Conservation (phyloP, 2,888 invertebrate species). For the Panzeria rudis region DNA sequence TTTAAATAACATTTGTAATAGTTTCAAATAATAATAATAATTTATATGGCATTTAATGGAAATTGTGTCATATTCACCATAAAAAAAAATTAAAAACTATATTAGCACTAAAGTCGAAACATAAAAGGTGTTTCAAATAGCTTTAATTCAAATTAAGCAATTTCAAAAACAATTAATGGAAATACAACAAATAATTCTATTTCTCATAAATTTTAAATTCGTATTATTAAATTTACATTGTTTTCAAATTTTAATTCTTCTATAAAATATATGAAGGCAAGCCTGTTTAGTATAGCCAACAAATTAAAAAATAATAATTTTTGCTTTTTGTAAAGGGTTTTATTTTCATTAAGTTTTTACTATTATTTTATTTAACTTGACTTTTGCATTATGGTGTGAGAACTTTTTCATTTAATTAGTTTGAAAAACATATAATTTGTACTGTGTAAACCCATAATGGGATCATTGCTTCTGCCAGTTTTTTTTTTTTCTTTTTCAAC, state of each 20-base stretch:
- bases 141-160: neutral
- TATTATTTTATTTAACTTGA: slow-evolving; percentile 8
- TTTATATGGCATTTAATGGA: slow-evolving; percentile 57
- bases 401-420: neutral
- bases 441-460: slow-evolving; percentile 28
- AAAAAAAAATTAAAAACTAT: slow-evolving; percentile 30
- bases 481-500: neutral
- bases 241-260: neutral
- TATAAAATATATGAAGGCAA: neutral
- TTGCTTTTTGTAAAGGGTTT: neutral
- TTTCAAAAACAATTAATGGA: neutral
- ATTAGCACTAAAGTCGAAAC: neutral
- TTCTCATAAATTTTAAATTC: neutral
- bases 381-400: neutral
- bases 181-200: slow-evolving; percentile 8
- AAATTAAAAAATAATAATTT: neutral
- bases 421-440: slow-evolving; percentile 4
- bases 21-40: slow-evolving; percentile 45
- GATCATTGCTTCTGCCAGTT: slow-evolving; percentile 10
- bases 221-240: neutral
- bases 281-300: neutral
- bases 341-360: slow-evolving; percentile 9
- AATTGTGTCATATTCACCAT: slow-evolving; percentile 68
- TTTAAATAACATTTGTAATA: slow-evolving; percentile 62
- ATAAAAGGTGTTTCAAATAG: slow-evolving; percentile 8